phyloP scores from a whole-genome alignment of 1,140 invertebrate species.

The Agraylea sexmaculata region DNA sequence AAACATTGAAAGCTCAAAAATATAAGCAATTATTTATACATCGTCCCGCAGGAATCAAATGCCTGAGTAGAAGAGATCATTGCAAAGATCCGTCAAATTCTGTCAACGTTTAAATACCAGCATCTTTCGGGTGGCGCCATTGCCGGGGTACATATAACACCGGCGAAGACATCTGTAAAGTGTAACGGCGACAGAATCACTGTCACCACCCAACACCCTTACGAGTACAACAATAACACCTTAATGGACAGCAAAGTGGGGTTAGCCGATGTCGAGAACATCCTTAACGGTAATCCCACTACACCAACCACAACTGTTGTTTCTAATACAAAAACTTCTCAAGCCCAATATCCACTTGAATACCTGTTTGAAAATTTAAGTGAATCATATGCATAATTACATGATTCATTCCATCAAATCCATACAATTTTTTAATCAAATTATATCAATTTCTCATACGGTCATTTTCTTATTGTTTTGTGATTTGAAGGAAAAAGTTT shows the following conservation, averaged over 20 bases:
- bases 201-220: conserved; percentile 8
- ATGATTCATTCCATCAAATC: conserved; percentile 23
- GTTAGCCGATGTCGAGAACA: conserved; percentile 26
- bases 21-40: conserved; percentile 21
- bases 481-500: too few relatives aligned
- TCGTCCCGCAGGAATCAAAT: conserved; percentile 52
- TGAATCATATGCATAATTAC: conserved; percentile 43
- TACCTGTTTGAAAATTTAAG: conserved; percentile 47
- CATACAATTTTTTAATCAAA: too few relatives aligned
- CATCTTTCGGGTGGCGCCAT: conserved; percentile 30
- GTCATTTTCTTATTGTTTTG: too few relatives aligned
- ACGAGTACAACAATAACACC: conserved; percentile 23
- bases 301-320: conserved; percentile 35
- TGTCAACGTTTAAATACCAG: conserved; percentile 59
- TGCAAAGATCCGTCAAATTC: conserved; percentile 62
- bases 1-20: conserved; percentile 15
- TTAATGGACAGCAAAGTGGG: conserved; percentile 20
- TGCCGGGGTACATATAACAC: conserved; percentile 35
- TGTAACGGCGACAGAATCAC: conserved; percentile 18
- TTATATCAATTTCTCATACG: too few relatives aligned
- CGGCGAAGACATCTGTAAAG: conserved; percentile 25
- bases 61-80: conserved; percentile 68
- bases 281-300: conserved; percentile 32
- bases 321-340: conserved; percentile 37
- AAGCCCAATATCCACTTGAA: conserved; percentile 38